Conservation (phyloP, 2,797 vertebrate species). For the Oreochromis mossambicus region DNA sequence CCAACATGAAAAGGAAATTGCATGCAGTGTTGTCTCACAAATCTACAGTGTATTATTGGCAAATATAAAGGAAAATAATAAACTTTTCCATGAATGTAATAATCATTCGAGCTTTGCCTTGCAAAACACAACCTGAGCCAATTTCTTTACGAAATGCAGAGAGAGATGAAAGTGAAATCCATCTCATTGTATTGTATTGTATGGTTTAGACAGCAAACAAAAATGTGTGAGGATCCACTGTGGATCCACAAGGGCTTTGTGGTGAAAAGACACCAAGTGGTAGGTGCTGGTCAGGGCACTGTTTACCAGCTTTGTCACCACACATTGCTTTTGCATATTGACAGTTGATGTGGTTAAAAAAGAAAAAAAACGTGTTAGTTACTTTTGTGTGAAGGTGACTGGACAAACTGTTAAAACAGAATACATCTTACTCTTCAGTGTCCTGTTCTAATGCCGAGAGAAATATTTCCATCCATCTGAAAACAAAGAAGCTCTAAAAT, state of each 20-base stretch:
- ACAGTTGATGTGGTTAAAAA: background rate
- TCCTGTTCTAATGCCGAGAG: background rate
- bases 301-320: background rate
- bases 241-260: background rate
- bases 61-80: constrained; percentile 6
- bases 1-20: background rate
- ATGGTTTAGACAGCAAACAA: background rate
- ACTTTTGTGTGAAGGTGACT: background rate
- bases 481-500: background rate
- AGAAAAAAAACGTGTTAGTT: background rate
- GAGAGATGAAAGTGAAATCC: constrained; percentile 19
- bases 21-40: background rate
- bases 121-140: background rate
- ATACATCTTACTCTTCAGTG: background rate
- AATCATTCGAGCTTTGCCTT: background rate
- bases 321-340: background rate
- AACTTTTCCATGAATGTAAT: background rate
- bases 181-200: constrained; percentile 2
- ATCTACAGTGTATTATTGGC: background rate
- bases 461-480: background rate
- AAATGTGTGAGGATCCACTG: background rate
- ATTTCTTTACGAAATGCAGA: constrained; percentile 18
- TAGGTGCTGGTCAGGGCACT: background rate
- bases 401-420: background rate
- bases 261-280: background rate